phyloP scores from a whole-genome alignment of 2,113 vertebrate genomes.

The Tympanuchus pallidicinctus region DNA sequence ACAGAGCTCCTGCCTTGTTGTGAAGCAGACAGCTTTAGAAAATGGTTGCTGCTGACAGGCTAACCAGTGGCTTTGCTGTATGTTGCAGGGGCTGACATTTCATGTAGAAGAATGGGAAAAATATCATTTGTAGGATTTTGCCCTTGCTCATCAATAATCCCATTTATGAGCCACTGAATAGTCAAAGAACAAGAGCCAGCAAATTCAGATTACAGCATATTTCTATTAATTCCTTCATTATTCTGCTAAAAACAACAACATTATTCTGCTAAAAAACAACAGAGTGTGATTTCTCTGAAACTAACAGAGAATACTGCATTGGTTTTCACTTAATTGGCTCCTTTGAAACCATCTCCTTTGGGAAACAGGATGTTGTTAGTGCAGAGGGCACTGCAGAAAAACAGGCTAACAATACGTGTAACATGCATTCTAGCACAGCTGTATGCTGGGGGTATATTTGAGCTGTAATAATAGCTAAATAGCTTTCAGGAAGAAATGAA shows the following conservation, averaged over 20 bases:
- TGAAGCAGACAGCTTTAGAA: not conserved
- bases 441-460: not conserved
- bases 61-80: not conserved
- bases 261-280: conserved; percentile 38
- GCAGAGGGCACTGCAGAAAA: not conserved
- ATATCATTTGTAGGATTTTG: not conserved
- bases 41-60: not conserved
- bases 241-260: conserved; percentile 4
- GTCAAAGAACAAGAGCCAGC: conserved; percentile 11
- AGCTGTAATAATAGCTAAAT: not conserved
- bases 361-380: conserved; percentile 52
- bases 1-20: not conserved
- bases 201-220: conserved; percentile 43
- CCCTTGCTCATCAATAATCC: conserved; percentile 28
- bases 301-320: conserved; percentile 46
- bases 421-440: not conserved
- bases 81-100: not conserved
- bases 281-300: conserved; percentile 18
- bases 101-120: not conserved
- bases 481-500: not conserved
- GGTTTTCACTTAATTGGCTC: conserved; percentile 57
- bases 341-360: conserved; percentile 35
- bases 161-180: conserved; percentile 30
- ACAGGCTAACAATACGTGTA: conserved; percentile 2
- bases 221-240: conserved; percentile 50